Evolutionary conservation across 2,113 vertebrate genomes (phyloP).

Genomic region (Pygathrix nemaeus): DNA sequence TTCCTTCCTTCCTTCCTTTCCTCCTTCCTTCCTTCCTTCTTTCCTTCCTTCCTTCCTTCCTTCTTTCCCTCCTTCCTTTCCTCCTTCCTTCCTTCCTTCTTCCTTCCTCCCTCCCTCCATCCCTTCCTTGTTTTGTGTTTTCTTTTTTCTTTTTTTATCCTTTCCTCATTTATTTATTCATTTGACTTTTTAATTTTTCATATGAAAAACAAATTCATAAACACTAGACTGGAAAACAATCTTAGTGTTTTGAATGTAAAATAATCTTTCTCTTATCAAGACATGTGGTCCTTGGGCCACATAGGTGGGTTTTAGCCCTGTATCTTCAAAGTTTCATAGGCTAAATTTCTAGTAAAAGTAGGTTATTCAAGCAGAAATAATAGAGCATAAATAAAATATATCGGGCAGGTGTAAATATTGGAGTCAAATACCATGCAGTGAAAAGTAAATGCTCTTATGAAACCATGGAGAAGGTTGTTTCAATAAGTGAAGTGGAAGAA

Average conservation of each 20-base stretch:
- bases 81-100: too few relatives aligned
- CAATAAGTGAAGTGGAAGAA: not conserved
- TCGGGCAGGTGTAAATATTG: not conserved
- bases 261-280: not conserved
- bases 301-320: not conserved
- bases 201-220: not conserved
- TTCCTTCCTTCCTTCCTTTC: not conserved
- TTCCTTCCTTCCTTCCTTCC: rapidly evolving
- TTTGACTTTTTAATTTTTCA: not conserved
- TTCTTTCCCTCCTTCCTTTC: not conserved
- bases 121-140: not conserved
- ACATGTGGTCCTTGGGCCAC: not conserved
- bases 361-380: not conserved
- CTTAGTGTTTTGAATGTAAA: not conserved
- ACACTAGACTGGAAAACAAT: not conserved
- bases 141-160: not conserved
- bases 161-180: not conserved
- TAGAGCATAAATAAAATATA: not conserved
- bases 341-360: not conserved
- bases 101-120: rapidly evolving
- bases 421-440: not conserved
- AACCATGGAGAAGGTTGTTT: not conserved
- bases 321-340: not conserved
- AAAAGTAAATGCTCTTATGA: not conserved
- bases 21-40: too few relatives aligned